Evolutionary conservation across 2,888 invertebrate species (phyloP).

Genomic region (Mesopsocus fuscifrons): DNA sequence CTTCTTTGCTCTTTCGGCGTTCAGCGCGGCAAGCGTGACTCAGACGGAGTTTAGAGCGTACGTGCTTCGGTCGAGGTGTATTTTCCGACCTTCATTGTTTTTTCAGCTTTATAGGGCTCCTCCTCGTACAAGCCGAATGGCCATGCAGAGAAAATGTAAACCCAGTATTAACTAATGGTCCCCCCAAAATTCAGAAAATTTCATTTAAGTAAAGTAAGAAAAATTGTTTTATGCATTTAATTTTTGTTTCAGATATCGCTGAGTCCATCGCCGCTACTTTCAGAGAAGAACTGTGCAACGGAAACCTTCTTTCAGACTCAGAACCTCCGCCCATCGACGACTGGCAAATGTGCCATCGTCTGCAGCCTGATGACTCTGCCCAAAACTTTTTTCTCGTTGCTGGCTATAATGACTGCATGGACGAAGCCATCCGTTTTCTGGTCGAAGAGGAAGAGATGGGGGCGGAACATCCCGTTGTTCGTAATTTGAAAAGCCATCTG

Average conservation of each 20-base stretch:
- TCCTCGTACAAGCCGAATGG: no score
- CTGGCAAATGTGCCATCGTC: background rate
- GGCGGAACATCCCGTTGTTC: slow-evolving; percentile 20
- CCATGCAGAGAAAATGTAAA: no score
- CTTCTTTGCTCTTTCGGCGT: no score
- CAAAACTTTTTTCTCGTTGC: slow-evolving; percentile 12
- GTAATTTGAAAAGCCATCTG: slow-evolving; percentile 19
- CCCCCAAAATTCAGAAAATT: no score
- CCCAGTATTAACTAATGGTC: no score
- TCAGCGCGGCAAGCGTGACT: no score
- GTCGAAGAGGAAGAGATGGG: slow-evolving; percentile 20
- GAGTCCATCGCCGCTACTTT: background rate
- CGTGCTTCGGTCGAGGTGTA: no score
- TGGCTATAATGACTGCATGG: slow-evolving; percentile 21
- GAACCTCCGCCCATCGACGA: background rate
- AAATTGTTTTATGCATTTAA: no score
- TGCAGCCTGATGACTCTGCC: background rate
- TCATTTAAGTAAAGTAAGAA: no score
- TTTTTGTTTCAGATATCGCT: slow-evolving; percentile 1
- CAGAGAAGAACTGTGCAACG: background rate
- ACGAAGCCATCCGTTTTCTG: slow-evolving; percentile 20
- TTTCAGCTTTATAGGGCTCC: no score
- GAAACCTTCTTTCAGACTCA: background rate
- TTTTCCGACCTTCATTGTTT: no score
- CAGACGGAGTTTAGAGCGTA: no score